These are phyloP conservation scores for Pangasius mekongensis DNA, from an alignment of 2,797 vertebrate genomes.

Conservation along the genomic window DNA sequence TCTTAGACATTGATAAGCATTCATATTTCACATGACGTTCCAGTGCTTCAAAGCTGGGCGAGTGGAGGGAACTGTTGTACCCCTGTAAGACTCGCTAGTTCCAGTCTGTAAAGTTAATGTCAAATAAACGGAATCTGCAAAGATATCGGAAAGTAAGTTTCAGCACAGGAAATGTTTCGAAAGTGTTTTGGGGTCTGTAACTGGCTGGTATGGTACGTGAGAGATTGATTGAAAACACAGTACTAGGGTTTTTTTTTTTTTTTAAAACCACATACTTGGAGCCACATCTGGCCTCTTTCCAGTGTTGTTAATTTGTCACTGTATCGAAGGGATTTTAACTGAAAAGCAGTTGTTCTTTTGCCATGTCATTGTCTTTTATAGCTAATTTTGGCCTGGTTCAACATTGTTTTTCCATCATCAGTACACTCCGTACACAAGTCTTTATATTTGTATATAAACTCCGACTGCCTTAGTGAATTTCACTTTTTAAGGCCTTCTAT, in stretches of 20 bases:
- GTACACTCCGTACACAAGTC: not conserved
- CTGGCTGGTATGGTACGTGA: not conserved
- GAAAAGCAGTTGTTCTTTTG: not conserved
- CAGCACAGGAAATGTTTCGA: not conserved
- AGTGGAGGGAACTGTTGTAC: not conserved
- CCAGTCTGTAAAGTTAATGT: slow-evolving; percentile 3
- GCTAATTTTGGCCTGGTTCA: not conserved
- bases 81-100: not conserved
- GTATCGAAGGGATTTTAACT: not conserved
- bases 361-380: not conserved
- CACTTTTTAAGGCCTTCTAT: not conserved
- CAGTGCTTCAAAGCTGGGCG: not conserved
- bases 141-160: not conserved
- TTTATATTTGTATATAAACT: not conserved
- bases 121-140: not conserved
- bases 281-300: not conserved
- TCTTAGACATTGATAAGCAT: not conserved
- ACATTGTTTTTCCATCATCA: not conserved
- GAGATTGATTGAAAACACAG: not conserved
- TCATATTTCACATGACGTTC: not conserved
- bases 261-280: not conserved
- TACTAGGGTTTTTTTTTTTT: not conserved
- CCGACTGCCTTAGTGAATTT: not conserved
- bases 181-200: not conserved
- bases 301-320: not conserved